A percentile compares a stretch with the other conserved stretches of the same genome.
These are phyloP conservation scores for Melinaea menophilus DNA, from an alignment of 2,888 invertebrate species.

Conservation along the genomic window DNA sequence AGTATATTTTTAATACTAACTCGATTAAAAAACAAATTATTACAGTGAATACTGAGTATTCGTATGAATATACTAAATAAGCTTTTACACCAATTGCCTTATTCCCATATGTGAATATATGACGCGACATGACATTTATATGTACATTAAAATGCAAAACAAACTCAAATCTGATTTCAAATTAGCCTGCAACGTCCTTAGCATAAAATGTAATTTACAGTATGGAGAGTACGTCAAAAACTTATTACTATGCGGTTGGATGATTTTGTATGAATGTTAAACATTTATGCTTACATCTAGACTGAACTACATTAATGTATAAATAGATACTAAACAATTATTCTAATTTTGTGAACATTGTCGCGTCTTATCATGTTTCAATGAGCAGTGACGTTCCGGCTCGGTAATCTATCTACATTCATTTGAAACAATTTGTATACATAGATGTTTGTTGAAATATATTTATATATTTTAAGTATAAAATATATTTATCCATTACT, in stretches of 20 bases:
- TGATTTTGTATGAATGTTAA: conserved; percentile 13
- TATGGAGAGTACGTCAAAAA: conserved; percentile 13
- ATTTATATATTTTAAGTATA: no score
- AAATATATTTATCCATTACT: no score
- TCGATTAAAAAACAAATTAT: conserved; percentile 1
- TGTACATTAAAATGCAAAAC: conserved; percentile 14
- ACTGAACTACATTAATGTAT: conserved; percentile 4
- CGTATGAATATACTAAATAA: neutral
- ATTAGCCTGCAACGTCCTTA: conserved; percentile 13
- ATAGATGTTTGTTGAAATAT: neutral
- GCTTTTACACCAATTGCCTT: neutral
- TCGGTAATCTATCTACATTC: no score
- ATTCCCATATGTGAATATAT: conserved; percentile 10
- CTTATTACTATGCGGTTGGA: conserved; percentile 14
- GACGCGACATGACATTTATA: conserved; percentile 10
- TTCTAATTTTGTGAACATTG: no score
- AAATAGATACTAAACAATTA: no score
- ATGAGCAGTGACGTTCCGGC: no score
- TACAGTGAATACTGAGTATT: neutral
- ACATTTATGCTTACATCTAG: conserved; percentile 9
- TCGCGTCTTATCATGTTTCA: no score
- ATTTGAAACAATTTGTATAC: no score
- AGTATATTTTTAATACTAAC: no score
- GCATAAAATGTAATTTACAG: conserved; percentile 21
- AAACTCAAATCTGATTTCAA: conserved; percentile 15